Base-by-base conservation (phyloP, 2,888 invertebrate species). In the Nysson spinosus region DNA sequence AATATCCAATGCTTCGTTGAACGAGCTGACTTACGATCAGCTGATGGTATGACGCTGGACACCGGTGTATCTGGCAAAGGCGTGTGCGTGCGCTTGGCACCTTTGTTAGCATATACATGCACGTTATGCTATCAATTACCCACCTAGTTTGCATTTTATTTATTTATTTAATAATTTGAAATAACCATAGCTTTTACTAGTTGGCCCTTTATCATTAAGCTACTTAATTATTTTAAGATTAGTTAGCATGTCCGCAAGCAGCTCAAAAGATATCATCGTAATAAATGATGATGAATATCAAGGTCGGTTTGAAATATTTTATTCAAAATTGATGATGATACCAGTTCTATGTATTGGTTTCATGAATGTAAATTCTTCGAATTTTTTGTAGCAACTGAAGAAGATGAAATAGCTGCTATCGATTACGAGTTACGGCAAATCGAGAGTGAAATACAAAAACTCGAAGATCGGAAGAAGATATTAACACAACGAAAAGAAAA, bases 351-450 rank as follows among this genome's bases (percentile, higher is more conserved):
- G 6, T 6, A 17, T 30, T 43, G 9, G 2, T 3, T 19, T 9
- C 14, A 6, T 34, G 14, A 5, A 26, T 4, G 3, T 16, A 4
- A 17, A 17, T 34, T 40, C n/a, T n/a, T n/a, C 7, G n/a, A 16
- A 11, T 22, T 30, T 9, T 28, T 56, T 47, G 35, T 56, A 86
- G 86, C 69, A 1, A 83, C 81, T 0, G 82, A 79, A 35, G 78
- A 84, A 44, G 84, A 85, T 16, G 86, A 87, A 62, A 82, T 87
- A 64, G 72, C 79, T 11, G 83, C 83, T 2, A 87, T 87, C 9
- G 78, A 87, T 46, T 84, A 79, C 35, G 86, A 87, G 47, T 58
- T 87, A 0, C 70, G 58, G 6, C 83, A 85, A 58, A 84, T 87
- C 14, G 86, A 87, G 22, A 52, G 14, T 2, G 85, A 87, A 6